Conservation (phyloP, 2,797 vertebrate genomes). For the Periophthalmus magnuspinnatus region DNA sequence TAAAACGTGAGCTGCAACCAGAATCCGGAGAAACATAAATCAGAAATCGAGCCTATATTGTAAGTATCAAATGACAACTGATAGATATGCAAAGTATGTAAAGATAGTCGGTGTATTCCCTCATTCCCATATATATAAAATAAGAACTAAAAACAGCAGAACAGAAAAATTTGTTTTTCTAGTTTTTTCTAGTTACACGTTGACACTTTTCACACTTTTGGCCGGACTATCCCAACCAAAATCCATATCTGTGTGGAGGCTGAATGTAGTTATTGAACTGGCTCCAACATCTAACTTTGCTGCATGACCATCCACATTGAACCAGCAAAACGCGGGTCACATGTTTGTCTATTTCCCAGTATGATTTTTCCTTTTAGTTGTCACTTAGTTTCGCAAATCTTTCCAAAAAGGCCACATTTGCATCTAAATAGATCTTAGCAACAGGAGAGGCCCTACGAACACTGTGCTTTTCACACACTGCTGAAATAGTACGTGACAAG, state of each 20-base stretch:
- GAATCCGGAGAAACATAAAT: too few relatives aligned
- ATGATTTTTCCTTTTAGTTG: constrained; percentile 38
- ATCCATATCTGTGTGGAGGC: not conserved
- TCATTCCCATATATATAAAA: too few relatives aligned
- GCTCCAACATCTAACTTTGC: constrained; percentile 23
- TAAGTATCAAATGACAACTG: too few relatives aligned
- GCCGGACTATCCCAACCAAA: not conserved
- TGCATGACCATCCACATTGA: constrained; percentile 13
- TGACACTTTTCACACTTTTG: not conserved
- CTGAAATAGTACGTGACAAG: constrained; percentile 18
- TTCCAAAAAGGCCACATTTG: constrained; percentile 45
- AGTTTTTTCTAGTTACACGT: not conserved
- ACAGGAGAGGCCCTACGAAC: constrained; percentile 42
- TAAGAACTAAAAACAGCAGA: not conserved
- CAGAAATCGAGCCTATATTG: too few relatives aligned
- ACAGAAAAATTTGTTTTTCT: not conserved
- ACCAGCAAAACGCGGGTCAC: constrained; percentile 2
- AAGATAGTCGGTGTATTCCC: too few relatives aligned
- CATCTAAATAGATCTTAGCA: constrained; percentile 57
- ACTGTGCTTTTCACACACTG: constrained; percentile 34
- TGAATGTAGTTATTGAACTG: constrained; percentile 7
- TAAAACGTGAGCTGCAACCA: too few relatives aligned
- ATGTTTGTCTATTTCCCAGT: constrained; percentile 34
- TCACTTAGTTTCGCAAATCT: constrained; percentile 30
- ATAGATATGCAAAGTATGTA: too few relatives aligned